Conservation (phyloP, 2,888 invertebrate species). For the Tupiocoris notatus region DNA sequence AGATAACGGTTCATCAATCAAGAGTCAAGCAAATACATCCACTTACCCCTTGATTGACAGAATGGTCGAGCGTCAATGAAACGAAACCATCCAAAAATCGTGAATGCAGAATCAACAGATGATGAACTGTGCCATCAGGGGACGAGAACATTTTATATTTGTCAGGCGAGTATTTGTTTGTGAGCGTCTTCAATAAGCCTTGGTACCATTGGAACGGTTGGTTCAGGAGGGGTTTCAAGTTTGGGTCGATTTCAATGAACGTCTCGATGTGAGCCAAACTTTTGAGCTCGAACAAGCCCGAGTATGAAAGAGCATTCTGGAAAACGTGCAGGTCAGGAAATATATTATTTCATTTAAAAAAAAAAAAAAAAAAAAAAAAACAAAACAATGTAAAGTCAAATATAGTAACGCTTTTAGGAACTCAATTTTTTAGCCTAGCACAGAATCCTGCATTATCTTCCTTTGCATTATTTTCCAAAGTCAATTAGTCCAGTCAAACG, state of each 20-base stretch:
- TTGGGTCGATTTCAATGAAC: conserved; percentile 61
- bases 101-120: conserved; percentile 65
- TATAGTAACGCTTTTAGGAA: no score
- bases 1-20: no score
- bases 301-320: conserved; percentile 57
- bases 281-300: conserved; percentile 66
- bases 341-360: not conserved
- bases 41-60: conserved; percentile 60
- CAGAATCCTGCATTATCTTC: no score
- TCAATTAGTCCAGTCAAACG: no score
- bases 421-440: no score
- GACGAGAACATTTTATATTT: conserved; percentile 61
- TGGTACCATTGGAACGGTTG: conserved; percentile 67
- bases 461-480: no score
- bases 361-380: conserved; percentile 36
- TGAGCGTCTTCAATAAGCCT: conserved; percentile 61
- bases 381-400: no score
- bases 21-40: no score
- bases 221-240: conserved; percentile 60
- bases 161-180: conserved; percentile 60
- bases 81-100: conserved; percentile 65
- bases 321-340: conserved; percentile 11
- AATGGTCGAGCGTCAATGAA: conserved; percentile 63
- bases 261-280: conserved; percentile 61
- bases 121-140: conserved; percentile 61